phyloP scores from a whole-genome alignment of 2,888 invertebrate species.

The Lymantria monacha region DNA sequence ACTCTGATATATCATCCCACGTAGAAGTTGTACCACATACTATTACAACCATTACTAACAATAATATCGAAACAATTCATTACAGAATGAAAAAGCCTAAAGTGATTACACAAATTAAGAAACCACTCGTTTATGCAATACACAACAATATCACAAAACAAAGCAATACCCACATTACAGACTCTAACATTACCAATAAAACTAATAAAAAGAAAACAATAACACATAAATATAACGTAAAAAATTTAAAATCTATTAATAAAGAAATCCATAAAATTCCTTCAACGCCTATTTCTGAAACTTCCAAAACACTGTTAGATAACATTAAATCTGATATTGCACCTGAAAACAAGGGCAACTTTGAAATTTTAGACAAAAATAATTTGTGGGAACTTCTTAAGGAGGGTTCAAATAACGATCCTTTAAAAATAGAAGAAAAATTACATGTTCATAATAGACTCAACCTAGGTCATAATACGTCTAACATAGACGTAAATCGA shows the following conservation, averaged over 20 bases:
- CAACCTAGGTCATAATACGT: constrained; percentile 54
- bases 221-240: constrained; percentile 48
- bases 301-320: constrained; percentile 63
- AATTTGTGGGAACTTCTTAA: constrained; percentile 84
- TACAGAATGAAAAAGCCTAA: constrained; percentile 72
- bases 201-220: constrained; percentile 48
- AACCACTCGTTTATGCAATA: constrained; percentile 43
- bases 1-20: constrained; percentile 29
- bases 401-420: constrained; percentile 70
- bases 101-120: constrained; percentile 62
- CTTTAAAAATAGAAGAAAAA: constrained; percentile 64
- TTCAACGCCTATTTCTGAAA: constrained; percentile 71
- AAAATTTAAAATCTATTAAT: constrained; percentile 72
- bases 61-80: constrained; percentile 67
- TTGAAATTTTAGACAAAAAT: constrained; percentile 82
- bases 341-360: constrained; percentile 77
- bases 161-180: constrained; percentile 33
- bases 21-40: constrained; percentile 44
- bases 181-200: constrained; percentile 43
- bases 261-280: constrained; percentile 79
- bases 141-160: constrained; percentile 38
- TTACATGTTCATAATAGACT: constrained; percentile 55
- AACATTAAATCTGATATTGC: constrained; percentile 61
- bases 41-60: constrained; percentile 68
- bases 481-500: constrained; percentile 57